A percentile compares a stretch with the other conserved stretches of the same genome.
Evolutionary conservation across 2,113 vertebrate genomes (phyloP).

Genomic region (Chloroceryle aenea): DNA sequence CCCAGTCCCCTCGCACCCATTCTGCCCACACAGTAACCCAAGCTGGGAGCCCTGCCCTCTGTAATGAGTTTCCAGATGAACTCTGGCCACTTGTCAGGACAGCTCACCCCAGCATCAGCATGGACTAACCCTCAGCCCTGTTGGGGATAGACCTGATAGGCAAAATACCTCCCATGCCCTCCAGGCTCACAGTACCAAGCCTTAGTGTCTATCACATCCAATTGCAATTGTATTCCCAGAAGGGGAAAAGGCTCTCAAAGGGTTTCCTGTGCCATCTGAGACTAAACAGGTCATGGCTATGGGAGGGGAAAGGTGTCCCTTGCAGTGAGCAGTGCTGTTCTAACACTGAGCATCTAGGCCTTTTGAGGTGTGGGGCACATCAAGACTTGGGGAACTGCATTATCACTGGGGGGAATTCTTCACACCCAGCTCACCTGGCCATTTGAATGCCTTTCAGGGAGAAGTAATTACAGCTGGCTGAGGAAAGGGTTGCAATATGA

Average conservation of each 20-base stretch:
- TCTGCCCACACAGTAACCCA: background rate
- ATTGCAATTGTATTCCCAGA: background rate
- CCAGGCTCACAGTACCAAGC: background rate
- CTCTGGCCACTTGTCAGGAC: background rate
- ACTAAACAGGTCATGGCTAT: background rate
- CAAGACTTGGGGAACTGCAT: background rate
- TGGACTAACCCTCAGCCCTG: accelerated
- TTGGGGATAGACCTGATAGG: background rate
- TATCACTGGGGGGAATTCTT: background rate
- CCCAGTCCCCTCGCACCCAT: background rate
- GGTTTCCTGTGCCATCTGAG: background rate
- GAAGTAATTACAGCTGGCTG: background rate
- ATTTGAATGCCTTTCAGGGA: background rate
- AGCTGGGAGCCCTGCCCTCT: accelerated
- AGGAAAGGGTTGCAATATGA: background rate
- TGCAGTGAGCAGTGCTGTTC: background rate
- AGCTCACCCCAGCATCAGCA: background rate
- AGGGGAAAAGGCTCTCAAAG: background rate
- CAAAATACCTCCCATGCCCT: background rate
- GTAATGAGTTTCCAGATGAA: background rate
- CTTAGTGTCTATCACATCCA: background rate
- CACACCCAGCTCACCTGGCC: background rate
- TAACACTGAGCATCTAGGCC: background rate
- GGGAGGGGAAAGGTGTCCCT: background rate
- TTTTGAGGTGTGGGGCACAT: background rate